Evolutionary conservation across 2,797 vertebrate species (phyloP).

Genomic region (Siniperca undulata): DNA sequence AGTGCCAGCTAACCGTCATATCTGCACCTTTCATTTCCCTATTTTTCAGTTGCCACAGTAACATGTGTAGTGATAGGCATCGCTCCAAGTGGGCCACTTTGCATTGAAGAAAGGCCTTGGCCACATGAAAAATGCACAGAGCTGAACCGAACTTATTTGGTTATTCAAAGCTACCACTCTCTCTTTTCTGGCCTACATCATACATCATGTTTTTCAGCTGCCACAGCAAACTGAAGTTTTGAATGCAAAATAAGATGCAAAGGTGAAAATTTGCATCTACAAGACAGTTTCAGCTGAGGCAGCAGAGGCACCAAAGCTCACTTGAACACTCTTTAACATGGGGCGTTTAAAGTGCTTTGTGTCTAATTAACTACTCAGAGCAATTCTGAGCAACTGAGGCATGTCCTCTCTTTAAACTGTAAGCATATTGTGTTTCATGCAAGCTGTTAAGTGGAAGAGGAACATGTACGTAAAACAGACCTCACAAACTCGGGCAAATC

Average conservation of each 20-base stretch:
- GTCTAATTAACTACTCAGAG: neutral
- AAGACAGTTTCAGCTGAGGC: conserved; percentile 58
- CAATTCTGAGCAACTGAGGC: neutral
- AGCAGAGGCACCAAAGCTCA: conserved; percentile 18
- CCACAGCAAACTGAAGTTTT: conserved; percentile 63
- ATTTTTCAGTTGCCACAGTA: conserved; percentile 64
- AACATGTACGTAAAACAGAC: neutral
- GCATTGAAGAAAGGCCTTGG: conserved; percentile 74
- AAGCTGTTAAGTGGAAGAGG: neutral
- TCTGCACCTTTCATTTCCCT: conserved; percentile 79
- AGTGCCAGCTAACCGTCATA: conserved; percentile 77
- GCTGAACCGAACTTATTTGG: conserved; percentile 78
- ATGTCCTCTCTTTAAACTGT: neutral
- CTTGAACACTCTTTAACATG: conserved; percentile 17
- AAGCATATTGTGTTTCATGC: neutral
- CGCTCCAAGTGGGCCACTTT: conserved; percentile 75
- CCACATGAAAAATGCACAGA: conserved; percentile 55
- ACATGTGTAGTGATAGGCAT: conserved; percentile 73
- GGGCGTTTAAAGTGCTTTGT: conserved; percentile 4
- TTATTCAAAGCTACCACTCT: conserved; percentile 82
- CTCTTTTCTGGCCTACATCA: conserved; percentile 41
- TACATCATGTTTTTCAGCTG: conserved; percentile 38
- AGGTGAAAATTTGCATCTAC: conserved; percentile 83
- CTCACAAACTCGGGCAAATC: conserved; percentile 7
- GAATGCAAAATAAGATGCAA: conserved; percentile 87